Evolutionary conservation across 2,797 vertebrate species (phyloP).

Genomic region (Parauchenoglanis ngamensis): DNA sequence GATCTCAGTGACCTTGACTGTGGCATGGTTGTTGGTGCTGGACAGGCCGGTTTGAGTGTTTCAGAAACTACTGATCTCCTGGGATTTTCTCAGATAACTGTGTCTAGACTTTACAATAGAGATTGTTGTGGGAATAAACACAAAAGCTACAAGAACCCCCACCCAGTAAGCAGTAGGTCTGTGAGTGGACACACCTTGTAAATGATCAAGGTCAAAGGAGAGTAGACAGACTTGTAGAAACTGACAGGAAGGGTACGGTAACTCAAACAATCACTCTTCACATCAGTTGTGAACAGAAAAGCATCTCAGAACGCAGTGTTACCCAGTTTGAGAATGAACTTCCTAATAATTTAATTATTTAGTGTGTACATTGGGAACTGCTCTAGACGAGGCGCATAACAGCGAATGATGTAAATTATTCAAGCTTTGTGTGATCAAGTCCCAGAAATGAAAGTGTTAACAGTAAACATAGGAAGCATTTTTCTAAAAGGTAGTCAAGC

Average conservation of each 20-base stretch:
- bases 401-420: neutral
- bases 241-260: too few relatives aligned
- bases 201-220: neutral
- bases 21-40: neutral
- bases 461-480: slow-evolving; percentile 13
- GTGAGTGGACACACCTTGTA: neutral
- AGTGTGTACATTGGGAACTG: neutral
- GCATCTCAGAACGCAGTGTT: neutral
- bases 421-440: neutral
- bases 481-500: slow-evolving; percentile 1
- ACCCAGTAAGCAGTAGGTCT: neutral
- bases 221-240: neutral
- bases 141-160: neutral
- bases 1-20: neutral
- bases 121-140: neutral
- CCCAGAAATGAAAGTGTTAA: slow-evolving; percentile 32
- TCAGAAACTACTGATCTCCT: neutral
- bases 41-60: neutral
- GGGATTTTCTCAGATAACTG: neutral
- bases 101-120: neutral
- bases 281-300: neutral
- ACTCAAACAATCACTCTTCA: neutral
- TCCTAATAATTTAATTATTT: neutral
- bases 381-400: neutral
- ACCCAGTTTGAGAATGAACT: neutral